Conservation (phyloP, 1,140 invertebrate species). For the Eciton burchellii region DNA sequence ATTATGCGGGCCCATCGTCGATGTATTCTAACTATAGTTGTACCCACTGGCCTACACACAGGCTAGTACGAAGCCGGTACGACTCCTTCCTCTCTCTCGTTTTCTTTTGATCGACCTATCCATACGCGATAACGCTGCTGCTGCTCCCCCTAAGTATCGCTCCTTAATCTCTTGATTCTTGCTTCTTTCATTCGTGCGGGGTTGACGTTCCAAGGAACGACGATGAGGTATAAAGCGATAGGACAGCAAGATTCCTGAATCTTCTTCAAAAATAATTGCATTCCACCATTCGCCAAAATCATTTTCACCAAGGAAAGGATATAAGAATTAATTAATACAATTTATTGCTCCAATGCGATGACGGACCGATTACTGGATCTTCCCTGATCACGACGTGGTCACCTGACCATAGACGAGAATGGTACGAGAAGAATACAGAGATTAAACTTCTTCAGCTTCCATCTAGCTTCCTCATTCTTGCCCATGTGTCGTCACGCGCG, state of each 20-base stretch:
- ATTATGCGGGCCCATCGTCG: slow-evolving; percentile 69
- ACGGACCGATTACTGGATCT: no score
- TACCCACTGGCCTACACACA: slow-evolving; percentile 66
- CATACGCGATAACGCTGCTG: not conserved
- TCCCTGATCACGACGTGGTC: no score
- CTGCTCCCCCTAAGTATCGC: not conserved
- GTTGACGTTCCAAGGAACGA: not conserved
- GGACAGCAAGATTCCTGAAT: not conserved
- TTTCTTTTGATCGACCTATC: slow-evolving; percentile 1
- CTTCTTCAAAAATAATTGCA: no score
- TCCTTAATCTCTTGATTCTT: slow-evolving; percentile 39
- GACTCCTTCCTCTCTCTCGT: slow-evolving; percentile 58
- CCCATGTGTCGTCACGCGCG: no score
- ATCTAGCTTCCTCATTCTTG: no score
- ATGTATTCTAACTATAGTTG: slow-evolving; percentile 15
- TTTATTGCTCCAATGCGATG: not conserved
- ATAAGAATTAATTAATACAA: no score
- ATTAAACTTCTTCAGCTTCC: no score
- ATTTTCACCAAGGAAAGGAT: no score
- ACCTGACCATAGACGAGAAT: no score
- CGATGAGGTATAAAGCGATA: not conserved
- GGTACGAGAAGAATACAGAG: no score
- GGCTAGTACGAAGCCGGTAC: slow-evolving; percentile 41
- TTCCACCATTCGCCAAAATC: no score
- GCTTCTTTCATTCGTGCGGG: not conserved